Evolutionary conservation across 1,140 invertebrate genomes (phyloP).

Genomic region (Coptotermes formosanus): DNA sequence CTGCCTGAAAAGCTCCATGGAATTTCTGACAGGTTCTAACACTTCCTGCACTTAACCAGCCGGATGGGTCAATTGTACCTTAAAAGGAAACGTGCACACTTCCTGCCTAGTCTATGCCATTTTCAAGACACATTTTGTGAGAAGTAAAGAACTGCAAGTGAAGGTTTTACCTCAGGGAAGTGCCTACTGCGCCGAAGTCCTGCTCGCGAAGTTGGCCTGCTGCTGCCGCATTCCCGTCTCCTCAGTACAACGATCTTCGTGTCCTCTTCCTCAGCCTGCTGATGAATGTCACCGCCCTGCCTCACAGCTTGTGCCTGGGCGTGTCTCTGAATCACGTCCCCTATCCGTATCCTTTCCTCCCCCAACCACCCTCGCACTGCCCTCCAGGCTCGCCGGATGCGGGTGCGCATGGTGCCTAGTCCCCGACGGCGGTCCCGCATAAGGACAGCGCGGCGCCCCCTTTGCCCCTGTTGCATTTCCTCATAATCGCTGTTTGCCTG

Average conservation of each 20-base stretch:
- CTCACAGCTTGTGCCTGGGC: slow-evolving; percentile 50
- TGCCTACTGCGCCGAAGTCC: slow-evolving; percentile 8
- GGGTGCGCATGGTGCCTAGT: slow-evolving; percentile 42
- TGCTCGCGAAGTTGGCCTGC: not conserved
- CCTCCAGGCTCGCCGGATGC: slow-evolving; percentile 52
- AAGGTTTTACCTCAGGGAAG: not conserved
- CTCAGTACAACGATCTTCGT: slow-evolving; percentile 29
- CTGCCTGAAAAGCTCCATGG: too few relatives aligned
- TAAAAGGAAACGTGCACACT: too few relatives aligned
- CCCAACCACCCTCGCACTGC: slow-evolving; percentile 54
- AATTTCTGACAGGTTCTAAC: too few relatives aligned
- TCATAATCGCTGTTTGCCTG: slow-evolving; percentile 32
- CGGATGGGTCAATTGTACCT: too few relatives aligned
- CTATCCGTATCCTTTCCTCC: slow-evolving; percentile 50
- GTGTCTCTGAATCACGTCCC: slow-evolving; percentile 52
- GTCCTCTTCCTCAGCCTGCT: slow-evolving; percentile 47
- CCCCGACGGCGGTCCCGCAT: slow-evolving; percentile 35
- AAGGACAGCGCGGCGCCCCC: slow-evolving; percentile 34
- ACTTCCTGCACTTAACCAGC: too few relatives aligned
- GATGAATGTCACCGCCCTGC: slow-evolving; percentile 37
- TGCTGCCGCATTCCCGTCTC: slow-evolving; percentile 26
- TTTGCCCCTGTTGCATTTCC: slow-evolving; percentile 37
- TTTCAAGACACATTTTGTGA: too few relatives aligned
- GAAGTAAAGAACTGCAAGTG: too few relatives aligned
- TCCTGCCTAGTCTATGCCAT: too few relatives aligned